Conservation (phyloP, 2,113 vertebrate genomes). For the Eleginops maclovinus region DNA sequence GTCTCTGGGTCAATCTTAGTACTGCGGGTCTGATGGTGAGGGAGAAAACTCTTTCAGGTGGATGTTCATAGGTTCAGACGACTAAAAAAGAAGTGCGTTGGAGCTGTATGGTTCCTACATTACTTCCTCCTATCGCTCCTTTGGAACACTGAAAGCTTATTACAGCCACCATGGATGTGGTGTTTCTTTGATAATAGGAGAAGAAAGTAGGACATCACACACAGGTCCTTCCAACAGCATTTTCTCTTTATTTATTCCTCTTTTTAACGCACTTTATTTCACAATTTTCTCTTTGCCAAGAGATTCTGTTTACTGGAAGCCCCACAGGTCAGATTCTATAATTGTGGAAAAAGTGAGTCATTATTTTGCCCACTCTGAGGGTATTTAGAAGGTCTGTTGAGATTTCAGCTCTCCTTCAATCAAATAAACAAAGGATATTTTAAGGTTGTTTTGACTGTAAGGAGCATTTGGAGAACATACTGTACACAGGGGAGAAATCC, state of each 20-base stretch:
- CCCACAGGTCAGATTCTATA: conserved; percentile 38
- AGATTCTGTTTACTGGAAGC: conserved; percentile 42
- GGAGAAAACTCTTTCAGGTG: neutral
- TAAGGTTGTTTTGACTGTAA: conserved; percentile 61
- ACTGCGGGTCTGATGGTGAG: conserved; percentile 7
- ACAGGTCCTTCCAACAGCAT: neutral
- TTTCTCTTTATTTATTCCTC: conserved; percentile 9
- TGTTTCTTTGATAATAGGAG: neutral
- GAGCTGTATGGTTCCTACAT: neutral
- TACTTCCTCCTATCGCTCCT: neutral
- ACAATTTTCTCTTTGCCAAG: conserved; percentile 3
- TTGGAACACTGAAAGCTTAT: neutral
- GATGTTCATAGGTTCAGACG: neutral
- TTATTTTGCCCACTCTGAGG: conserved; percentile 53
- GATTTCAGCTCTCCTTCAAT: conserved; percentile 48
- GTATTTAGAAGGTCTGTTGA: conserved; percentile 65
- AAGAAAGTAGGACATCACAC: no score
- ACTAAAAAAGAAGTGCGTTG: neutral
- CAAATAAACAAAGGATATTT: conserved; percentile 75
- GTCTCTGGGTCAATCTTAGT: neutral
- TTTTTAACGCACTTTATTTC: conserved; percentile 26
- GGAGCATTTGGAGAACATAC: conserved; percentile 17
- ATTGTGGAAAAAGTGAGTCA: conserved; percentile 71
- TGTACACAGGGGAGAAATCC: neutral
- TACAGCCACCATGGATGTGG: neutral